Conservation (phyloP, 2,888 invertebrate species). For the Macrosiphum euphorbiae region DNA sequence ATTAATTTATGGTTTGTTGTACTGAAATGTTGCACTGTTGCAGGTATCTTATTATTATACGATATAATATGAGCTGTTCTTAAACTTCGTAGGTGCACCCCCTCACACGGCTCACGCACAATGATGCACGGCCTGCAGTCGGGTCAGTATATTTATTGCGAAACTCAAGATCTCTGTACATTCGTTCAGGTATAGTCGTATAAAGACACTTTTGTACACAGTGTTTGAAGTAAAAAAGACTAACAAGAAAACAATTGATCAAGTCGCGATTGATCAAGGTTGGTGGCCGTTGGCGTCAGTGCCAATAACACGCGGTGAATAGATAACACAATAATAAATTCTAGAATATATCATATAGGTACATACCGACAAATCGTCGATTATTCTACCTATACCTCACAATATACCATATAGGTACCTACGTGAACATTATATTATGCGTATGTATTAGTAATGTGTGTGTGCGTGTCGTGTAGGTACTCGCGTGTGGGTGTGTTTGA, state of each 20-base stretch:
- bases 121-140: background rate
- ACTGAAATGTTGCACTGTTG: background rate
- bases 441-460: background rate
- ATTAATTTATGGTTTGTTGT: background rate
- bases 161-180: background rate
- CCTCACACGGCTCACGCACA: background rate
- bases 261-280: conserved; percentile 11
- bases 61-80: background rate
- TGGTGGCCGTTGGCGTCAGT: background rate
- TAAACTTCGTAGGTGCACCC: background rate
- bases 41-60: background rate
- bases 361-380: background rate
- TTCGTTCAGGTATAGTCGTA: background rate
- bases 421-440: conserved; percentile 16
- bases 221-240: background rate
- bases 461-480: background rate
- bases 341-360: background rate
- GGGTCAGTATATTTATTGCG: background rate
- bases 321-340: conserved; percentile 20
- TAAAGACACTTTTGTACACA: background rate
- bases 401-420: background rate
- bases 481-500: background rate
- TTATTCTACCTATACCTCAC: background rate
- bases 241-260: background rate
- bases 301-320: conserved; percentile 22